Evolutionary conservation across 2,797 vertebrate species (phyloP).

Genomic region (Semaprochilodus insignis): DNA sequence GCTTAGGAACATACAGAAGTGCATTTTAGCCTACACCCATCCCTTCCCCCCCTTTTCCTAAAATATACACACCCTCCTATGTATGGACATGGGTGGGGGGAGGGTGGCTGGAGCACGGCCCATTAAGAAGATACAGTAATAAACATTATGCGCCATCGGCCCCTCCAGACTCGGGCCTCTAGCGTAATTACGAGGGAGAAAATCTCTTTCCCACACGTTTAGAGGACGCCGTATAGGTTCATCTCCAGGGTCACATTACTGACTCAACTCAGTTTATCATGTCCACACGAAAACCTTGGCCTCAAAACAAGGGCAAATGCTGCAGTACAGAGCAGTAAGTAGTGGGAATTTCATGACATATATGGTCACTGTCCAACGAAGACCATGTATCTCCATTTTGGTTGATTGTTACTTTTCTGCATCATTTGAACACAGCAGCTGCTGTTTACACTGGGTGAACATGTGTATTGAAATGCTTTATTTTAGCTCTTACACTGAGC

Average conservation of each 20-base stretch:
- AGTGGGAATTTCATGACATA: too few species aligned
- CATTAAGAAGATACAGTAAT: slow-evolving; percentile 30
- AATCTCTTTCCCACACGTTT: slow-evolving; percentile 53
- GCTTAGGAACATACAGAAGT: slow-evolving; percentile 25
- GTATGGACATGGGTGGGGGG: background rate
- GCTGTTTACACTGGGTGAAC: too few species aligned
- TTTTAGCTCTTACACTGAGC: too few species aligned
- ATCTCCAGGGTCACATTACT: slow-evolving; percentile 35
- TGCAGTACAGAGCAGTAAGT: background rate
- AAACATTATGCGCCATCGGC: slow-evolving; percentile 17
- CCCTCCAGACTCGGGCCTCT: background rate
- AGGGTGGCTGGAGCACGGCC: background rate
- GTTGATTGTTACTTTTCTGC: too few species aligned
- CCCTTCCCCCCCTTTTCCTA: background rate
- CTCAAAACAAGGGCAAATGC: slow-evolving; percentile 3
- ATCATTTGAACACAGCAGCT: too few species aligned
- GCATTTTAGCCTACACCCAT: background rate
- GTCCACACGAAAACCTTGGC: background rate
- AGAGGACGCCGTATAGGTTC: slow-evolving; percentile 44
- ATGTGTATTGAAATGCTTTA: too few species aligned
- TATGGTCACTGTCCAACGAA: too few species aligned
- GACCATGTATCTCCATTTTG: too few species aligned
- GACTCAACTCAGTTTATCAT: slow-evolving; percentile 7
- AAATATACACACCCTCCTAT: background rate
- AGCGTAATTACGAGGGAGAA: slow-evolving; percentile 14